Percentiles rank a stretch among this genome's conserved stretches.
phyloP scores from a whole-genome alignment of 2,113 vertebrate genomes.

The Stegostoma tigrinum region DNA sequence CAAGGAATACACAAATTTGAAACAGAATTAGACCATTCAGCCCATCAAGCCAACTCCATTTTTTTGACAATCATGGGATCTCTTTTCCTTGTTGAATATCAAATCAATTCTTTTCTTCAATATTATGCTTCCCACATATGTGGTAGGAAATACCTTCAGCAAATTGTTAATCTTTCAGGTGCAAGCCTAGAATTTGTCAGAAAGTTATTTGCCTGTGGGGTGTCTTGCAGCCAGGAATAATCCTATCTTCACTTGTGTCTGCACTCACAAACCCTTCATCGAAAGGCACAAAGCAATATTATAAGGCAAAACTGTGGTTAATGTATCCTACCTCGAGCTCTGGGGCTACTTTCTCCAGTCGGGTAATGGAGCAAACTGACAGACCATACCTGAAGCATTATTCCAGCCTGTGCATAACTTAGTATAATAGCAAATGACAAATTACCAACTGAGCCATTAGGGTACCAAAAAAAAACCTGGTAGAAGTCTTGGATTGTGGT shows the following conservation, averaged over 20 bases:
- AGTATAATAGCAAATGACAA: not conserved
- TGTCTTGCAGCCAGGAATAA: not conserved
- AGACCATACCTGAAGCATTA: not conserved
- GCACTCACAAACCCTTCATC: not conserved
- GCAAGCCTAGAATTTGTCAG: not conserved
- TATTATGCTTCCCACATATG: not conserved
- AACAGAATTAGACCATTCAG: not conserved
- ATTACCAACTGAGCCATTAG: not conserved
- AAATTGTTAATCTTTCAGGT: not conserved
- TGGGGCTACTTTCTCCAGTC: not conserved
- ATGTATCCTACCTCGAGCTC: not conserved
- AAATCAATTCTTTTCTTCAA: not conserved
- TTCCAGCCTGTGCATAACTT: not conserved
- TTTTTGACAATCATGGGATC: not conserved
- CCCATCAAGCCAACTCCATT: not conserved
- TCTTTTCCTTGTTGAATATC: not conserved
- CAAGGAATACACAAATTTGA: not conserved
- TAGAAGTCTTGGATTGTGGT: not conserved
- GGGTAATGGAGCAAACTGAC: not conserved
- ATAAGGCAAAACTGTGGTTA: not conserved
- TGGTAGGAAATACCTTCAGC: not conserved
- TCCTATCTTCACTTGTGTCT: not conserved
- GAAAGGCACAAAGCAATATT: not conserved
- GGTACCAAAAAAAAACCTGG: not conserved
- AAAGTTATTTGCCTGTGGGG: not conserved